Percentiles rank a stretch among this genome's conserved stretches.
Evolutionary conservation across 1,140 invertebrate species (phyloP).

Genomic region (Dendroctonus ponderosae): DNA sequence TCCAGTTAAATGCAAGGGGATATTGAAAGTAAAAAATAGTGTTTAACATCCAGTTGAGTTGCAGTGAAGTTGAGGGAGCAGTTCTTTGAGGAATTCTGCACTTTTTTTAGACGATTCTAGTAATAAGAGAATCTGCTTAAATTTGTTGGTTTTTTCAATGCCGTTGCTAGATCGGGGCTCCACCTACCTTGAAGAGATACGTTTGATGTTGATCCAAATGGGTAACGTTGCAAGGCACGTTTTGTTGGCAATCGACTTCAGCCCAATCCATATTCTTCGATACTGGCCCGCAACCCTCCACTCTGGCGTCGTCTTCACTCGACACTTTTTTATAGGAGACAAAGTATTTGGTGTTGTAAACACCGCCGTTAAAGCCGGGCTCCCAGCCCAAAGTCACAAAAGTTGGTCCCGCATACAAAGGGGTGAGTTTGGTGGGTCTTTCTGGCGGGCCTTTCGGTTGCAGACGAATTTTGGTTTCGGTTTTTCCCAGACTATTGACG

Average conservation of each 20-base stretch:
- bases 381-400: slow-evolving; percentile 79
- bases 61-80: neutral
- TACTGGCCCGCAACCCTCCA: slow-evolving; percentile 62
- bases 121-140: neutral
- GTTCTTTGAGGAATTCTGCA: neutral
- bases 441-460: slow-evolving; percentile 84
- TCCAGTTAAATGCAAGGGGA: too few relatives aligned
- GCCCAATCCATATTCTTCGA: slow-evolving; percentile 66
- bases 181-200: slow-evolving; percentile 71
- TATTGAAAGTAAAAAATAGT: neutral
- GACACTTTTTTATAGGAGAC: slow-evolving; percentile 70
- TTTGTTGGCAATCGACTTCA: slow-evolving; percentile 78
- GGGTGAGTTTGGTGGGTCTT: slow-evolving; percentile 68
- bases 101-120: neutral
- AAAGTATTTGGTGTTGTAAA: slow-evolving; percentile 81
- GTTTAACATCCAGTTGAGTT: neutral
- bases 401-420: slow-evolving; percentile 70
- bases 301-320: slow-evolving; percentile 58
- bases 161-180: too few relatives aligned
- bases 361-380: slow-evolving; percentile 85
- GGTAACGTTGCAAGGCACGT: slow-evolving; percentile 85
- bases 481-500: slow-evolving; percentile 72
- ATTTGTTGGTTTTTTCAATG: neutral
- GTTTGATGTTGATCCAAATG: slow-evolving; percentile 78
- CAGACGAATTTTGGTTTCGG: slow-evolving; percentile 73